Conservation (phyloP, 2,113 vertebrate species). For the Bubo blakistoni region DNA sequence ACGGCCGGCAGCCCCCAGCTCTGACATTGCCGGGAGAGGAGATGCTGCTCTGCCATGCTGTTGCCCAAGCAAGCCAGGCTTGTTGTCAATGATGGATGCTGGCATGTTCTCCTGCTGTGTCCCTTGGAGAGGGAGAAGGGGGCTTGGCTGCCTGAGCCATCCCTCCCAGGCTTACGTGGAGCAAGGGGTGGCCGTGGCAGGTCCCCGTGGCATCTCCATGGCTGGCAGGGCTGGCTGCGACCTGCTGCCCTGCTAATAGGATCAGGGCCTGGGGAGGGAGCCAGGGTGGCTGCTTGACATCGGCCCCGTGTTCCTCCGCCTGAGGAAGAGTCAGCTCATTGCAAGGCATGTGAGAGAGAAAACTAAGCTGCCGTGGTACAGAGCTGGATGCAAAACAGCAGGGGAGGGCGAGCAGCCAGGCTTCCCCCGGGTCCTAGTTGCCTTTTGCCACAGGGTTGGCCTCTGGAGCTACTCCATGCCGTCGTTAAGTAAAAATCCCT, state of each 20-base stretch:
- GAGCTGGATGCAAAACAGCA: background rate
- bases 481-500: background rate
- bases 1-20: fast-evolving
- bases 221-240: background rate
- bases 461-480: fast-evolving
- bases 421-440: background rate
- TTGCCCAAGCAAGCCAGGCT: background rate
- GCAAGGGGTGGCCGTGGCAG: fast-evolving
- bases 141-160: fast-evolving
- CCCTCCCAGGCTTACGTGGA: background rate
- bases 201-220: background rate
- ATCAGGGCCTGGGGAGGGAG: background rate
- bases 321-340: background rate
- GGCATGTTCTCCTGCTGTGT: background rate
- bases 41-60: background rate
- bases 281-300: background rate
- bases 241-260: background rate
- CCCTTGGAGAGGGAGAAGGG: fast-evolving
- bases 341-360: background rate
- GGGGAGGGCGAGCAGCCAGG: background rate
- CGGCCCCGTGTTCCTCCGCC: background rate
- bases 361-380: fast-evolving
- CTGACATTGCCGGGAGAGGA: background rate
- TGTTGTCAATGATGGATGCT: fast-evolving
- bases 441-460: background rate